Conservation (phyloP, 2,888 invertebrate genomes). For the Coelogynopora nodosa region DNA sequence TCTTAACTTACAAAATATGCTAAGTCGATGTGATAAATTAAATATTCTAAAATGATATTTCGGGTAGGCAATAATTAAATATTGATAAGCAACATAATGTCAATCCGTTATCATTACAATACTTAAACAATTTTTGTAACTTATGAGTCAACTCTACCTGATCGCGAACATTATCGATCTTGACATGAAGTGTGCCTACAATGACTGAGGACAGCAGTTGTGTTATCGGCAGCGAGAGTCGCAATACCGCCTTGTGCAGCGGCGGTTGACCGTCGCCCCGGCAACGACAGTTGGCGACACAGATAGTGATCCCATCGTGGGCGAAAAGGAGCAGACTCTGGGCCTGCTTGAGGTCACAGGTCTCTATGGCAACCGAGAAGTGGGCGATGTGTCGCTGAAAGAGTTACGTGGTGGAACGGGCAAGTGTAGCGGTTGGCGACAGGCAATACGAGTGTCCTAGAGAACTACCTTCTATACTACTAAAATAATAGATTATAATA, state of each 20-base stretch:
- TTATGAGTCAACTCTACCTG: too few relatives aligned
- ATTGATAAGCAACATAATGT: too few relatives aligned
- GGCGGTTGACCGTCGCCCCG: slow-evolving; percentile 55
- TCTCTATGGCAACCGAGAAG: neutral
- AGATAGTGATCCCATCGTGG: neutral
- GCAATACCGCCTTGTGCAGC: slow-evolving; percentile 54
- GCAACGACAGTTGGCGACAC: slow-evolving; percentile 26
- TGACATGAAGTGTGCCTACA: slow-evolving; percentile 50
- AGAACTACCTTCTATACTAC: too few relatives aligned
- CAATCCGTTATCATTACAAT: too few relatives aligned
- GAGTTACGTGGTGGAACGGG: neutral
- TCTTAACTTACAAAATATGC: too few relatives aligned
- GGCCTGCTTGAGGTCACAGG: neutral
- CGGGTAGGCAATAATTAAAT: too few relatives aligned
- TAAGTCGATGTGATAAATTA: too few relatives aligned
- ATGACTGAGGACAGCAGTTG: slow-evolving; percentile 52
- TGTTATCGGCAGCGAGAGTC: slow-evolving; percentile 50
- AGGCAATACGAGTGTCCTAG: too few relatives aligned
- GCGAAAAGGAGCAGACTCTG: neutral
- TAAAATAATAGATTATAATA: too few relatives aligned
- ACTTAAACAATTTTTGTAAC: too few relatives aligned
- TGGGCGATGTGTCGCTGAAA: slow-evolving; percentile 4
- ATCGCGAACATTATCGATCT: slow-evolving; percentile 54
- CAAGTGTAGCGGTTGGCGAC: too few relatives aligned
- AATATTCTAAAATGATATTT: too few relatives aligned